Conservation (phyloP, 2,888 invertebrate genomes). For the Lithosia quadra region DNA sequence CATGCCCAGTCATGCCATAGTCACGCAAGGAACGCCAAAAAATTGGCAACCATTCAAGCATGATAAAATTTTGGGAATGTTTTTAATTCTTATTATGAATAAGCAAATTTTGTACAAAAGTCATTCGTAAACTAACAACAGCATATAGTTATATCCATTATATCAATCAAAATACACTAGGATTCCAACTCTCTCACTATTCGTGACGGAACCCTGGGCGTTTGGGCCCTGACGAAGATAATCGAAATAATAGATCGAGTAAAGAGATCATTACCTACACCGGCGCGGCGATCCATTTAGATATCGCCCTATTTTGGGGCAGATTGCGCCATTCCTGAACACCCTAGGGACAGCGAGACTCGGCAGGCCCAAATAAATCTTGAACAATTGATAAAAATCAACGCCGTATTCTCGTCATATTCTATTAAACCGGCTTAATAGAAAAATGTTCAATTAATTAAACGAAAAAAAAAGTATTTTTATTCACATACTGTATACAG, state of each 20-base stretch:
- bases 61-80: slow-evolving; percentile 19
- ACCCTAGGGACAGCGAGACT: slow-evolving; percentile 22
- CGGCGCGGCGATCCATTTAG: slow-evolving; percentile 45
- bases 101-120: not conserved
- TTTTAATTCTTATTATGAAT: slow-evolving; percentile 32
- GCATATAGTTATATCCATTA: not conserved
- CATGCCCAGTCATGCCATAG: slow-evolving; percentile 19
- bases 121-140: not conserved
- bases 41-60: slow-evolving; percentile 45
- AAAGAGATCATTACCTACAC: slow-evolving; percentile 23
- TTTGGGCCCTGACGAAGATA: slow-evolving; percentile 23
- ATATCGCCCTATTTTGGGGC: slow-evolving; percentile 41
- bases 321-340: slow-evolving; percentile 23
- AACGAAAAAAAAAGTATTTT: not conserved
- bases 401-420: not conserved
- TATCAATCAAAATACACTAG: not conserved
- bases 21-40: slow-evolving; percentile 24
- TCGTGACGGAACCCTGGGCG: not conserved
- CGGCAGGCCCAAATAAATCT: not conserved
- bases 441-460: not conserved
- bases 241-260: slow-evolving; percentile 15
- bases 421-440: not conserved
- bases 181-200: slow-evolving; percentile 13
- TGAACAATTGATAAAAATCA: not conserved
- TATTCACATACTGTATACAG: not conserved